A percentile compares a stretch with the other conserved stretches of the same genome.
These are phyloP conservation scores for Philantomba maxwellii DNA, from an alignment of 2,113 vertebrate species.

Conservation along the genomic window DNA sequence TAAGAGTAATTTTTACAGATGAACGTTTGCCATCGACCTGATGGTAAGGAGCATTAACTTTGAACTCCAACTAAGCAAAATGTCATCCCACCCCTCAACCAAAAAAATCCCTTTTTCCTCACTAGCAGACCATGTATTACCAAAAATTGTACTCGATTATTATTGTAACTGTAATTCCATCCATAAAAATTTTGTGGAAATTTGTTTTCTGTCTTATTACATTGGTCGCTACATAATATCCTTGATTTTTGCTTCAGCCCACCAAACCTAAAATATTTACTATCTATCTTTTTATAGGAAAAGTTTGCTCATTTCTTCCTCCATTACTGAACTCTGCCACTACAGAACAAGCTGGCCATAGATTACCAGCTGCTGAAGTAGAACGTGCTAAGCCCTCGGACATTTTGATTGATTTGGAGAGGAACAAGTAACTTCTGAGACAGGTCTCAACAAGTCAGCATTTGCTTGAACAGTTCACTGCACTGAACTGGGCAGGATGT, in stretches of 20 bases:
- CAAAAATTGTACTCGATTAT: neutral
- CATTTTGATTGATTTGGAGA: neutral
- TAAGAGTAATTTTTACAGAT: neutral
- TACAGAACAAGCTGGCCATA: neutral
- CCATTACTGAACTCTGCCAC: neutral
- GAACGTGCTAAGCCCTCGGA: neutral
- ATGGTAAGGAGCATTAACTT: neutral
- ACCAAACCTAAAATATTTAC: neutral
- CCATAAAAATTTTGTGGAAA: neutral
- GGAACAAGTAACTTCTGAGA: neutral
- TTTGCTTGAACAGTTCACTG: neutral
- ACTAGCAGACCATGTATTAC: neutral
- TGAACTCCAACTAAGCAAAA: neutral
- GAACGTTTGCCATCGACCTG: neutral
- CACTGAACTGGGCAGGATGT: neutral
- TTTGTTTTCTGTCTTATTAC: conserved; percentile 7
- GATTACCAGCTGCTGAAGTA: neutral
- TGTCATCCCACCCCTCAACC: neutral
- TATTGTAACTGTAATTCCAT: neutral
- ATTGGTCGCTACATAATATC: neutral
- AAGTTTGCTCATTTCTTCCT: neutral
- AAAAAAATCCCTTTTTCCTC: neutral
- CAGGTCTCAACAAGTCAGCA: neutral
- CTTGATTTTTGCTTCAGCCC: neutral
- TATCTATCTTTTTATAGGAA: neutral